phyloP scores from a whole-genome alignment of 2,797 vertebrate species.

The Eulemur albifrons region DNA sequence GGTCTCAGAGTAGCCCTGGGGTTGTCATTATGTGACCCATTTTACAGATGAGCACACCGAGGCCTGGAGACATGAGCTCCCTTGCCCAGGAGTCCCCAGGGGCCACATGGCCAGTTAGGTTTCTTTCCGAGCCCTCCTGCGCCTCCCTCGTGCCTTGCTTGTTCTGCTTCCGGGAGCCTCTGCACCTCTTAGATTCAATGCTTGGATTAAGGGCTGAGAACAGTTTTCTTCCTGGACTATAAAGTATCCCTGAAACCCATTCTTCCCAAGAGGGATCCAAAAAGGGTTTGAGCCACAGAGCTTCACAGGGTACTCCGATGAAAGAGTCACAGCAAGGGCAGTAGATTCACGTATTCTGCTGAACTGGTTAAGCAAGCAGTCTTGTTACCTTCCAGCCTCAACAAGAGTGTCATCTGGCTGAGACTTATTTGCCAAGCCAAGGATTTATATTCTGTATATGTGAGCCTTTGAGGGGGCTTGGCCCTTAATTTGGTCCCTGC shows the following conservation, averaged over 20 bases:
- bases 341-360: neutral
- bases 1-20: neutral
- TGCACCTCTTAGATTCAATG: neutral
- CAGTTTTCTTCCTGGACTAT: neutral
- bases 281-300: neutral
- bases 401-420: neutral
- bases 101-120: neutral
- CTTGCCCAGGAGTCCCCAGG: neutral
- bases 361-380: slow-evolving; percentile 33
- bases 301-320: neutral
- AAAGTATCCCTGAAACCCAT: neutral
- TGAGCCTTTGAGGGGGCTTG: neutral
- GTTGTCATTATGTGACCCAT: neutral
- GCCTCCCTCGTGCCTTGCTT: neutral
- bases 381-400: neutral
- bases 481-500: neutral
- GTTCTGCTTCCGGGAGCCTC: neutral
- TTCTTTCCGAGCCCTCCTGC: neutral
- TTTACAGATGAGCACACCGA: slow-evolving; percentile 10
- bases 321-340: neutral
- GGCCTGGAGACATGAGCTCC: neutral
- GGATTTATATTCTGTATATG: neutral
- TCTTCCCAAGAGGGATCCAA: neutral
- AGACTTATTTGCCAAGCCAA: slow-evolving; percentile 34
- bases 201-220: neutral